Base-by-base conservation (phyloP, 2,888 invertebrate genomes). In the Euproctis similis region DNA sequence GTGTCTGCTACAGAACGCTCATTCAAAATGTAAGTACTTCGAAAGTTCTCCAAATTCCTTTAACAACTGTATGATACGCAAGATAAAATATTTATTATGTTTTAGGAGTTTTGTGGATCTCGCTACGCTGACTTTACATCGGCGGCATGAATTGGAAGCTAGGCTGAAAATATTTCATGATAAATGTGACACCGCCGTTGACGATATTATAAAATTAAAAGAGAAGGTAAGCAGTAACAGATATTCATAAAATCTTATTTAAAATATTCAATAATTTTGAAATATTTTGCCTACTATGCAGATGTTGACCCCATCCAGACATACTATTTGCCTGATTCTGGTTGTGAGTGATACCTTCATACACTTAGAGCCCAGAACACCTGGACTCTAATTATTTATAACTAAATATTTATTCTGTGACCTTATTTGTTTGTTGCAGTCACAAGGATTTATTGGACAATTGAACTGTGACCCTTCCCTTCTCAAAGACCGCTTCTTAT, bases 21-120 rank as follows among this genome's bases (percentile, higher is more conserved):
- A 28, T 17, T 21, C 20, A 51, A 46, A 39, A 60, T 60, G 58
- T 61, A 35, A 57, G 53, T 40, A 40, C 39, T 45, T n/a, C n/a
- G n/a, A n/a, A n/a, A n/a, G n/a, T n/a, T n/a, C n/a, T n/a, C n/a
- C n/a, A n/a, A n/a, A n/a, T n/a, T 48, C 44, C 36, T 10, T 10
- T 10, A 21, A 14, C 9, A 21, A 3, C 4, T 10, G 10, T 21
- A 21, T 19, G n/a, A 4, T 21, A 10, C 3, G n/a, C 6, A 10
- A 21, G 21, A 31, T n/a, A 25, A 27, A 26, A 8, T 5, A 1
- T 11, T n/a, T 21, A 21, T 21, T 21, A 4, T 1, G 11, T 47
- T 71, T 36, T 40, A 84, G 82, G 82, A 84, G 82, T 61, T 80
- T 68, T 37, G 56, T 81, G 21, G 74, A 80, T 33, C 58, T 82